A percentile compares a stretch with the other conserved stretches of the same genome.
Conservation (phyloP, 2,797 vertebrate species). For the Synaphobranchus kaupii region DNA sequence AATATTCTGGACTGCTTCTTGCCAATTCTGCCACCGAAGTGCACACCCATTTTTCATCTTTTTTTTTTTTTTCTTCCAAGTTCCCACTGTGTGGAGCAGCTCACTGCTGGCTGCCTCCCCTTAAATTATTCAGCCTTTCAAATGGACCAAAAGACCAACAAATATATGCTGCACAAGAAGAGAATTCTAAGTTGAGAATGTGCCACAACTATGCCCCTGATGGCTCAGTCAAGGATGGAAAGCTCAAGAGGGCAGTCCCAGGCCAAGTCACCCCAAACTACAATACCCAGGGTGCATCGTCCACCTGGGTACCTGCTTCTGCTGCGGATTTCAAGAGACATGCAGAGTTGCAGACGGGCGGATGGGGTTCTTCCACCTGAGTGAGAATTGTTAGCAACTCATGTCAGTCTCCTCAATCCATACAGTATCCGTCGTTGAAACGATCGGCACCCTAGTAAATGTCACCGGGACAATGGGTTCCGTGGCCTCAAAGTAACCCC, state of each 20-base stretch:
- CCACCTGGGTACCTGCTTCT: background rate
- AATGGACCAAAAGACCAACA: constrained; percentile 18
- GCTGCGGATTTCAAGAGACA: background rate
- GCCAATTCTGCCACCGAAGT: background rate
- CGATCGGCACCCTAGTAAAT: background rate
- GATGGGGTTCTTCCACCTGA: background rate
- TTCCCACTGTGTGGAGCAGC: background rate
- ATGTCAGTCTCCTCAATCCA: background rate
- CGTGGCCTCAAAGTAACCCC: background rate
- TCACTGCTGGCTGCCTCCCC: background rate
- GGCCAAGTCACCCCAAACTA: background rate
- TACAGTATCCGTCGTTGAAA: background rate
- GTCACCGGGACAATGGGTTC: background rate
- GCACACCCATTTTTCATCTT: background rate
- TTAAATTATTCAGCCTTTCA: background rate
- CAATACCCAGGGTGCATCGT: background rate
- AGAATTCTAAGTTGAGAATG: background rate
- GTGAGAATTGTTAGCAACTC: background rate
- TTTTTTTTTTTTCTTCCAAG: background rate
- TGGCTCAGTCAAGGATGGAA: background rate
- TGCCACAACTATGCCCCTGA: background rate
- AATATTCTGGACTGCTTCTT: background rate
- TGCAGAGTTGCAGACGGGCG: background rate
- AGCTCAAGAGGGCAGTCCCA: constrained; percentile 5
- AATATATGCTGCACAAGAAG: background rate